Evolutionary conservation across 2,888 invertebrate genomes (phyloP).

Genomic region (Actias luna): DNA sequence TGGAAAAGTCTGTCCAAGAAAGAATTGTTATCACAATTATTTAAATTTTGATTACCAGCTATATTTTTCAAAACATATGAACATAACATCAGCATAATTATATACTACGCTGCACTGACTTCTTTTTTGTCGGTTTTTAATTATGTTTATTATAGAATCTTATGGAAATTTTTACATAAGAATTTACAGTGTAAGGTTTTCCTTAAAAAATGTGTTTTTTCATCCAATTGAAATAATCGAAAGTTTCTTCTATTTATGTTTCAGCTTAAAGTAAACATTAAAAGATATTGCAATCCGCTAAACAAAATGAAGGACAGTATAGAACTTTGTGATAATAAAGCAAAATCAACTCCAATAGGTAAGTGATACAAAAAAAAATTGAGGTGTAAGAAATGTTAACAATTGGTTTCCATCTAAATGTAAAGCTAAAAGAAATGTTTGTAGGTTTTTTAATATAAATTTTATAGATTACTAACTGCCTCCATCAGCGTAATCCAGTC

Average conservation of each 20-base stretch:
- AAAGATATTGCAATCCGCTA: constrained; percentile 60
- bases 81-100: too few species aligned
- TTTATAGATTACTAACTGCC: too few species aligned
- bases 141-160: too few species aligned
- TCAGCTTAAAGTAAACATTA: constrained; percentile 14
- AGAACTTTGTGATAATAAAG: constrained; percentile 58
- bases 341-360: constrained; percentile 71
- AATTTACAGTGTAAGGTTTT: too few species aligned
- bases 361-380: constrained; percentile 26
- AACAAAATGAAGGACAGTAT: constrained; percentile 65
- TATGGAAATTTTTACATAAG: too few species aligned
- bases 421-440: not conserved
- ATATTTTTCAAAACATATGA: too few species aligned
- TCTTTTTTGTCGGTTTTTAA: too few species aligned
- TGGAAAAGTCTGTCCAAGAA: too few species aligned
- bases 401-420: not conserved
- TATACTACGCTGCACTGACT: too few species aligned
- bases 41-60: too few species aligned
- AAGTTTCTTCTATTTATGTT: not conserved
- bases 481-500: not conserved
- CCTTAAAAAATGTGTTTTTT: not conserved
- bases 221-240: too few species aligned
- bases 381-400: not conserved
- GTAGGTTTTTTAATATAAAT: not conserved
- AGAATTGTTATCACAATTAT: too few species aligned